phyloP scores from a whole-genome alignment of 2,888 invertebrate genomes.

The Spilarctia lutea region DNA sequence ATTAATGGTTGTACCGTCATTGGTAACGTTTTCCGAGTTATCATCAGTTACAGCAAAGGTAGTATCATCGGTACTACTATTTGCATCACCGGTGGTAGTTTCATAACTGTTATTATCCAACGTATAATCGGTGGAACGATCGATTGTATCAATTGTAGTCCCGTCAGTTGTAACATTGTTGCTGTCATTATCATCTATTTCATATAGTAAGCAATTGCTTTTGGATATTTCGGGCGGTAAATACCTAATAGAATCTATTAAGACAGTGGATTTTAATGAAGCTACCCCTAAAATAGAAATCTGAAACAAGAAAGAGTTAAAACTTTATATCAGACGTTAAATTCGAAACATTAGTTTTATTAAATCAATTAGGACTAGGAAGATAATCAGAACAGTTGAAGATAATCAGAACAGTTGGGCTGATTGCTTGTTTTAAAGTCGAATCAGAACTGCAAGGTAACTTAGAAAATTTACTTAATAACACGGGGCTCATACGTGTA shows the following conservation, averaged over 20 bases:
- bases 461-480: not conserved
- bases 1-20: not conserved
- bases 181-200: not conserved
- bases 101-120: not conserved
- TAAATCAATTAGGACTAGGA: not conserved
- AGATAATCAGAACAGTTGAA: not conserved
- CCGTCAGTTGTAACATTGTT: not conserved
- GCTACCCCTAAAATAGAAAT: not conserved
- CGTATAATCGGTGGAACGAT: not conserved
- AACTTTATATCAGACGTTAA: not conserved
- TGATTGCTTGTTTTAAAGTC: not conserved
- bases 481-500: no score
- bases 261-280: not conserved
- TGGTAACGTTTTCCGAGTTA: not conserved
- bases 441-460: not conserved
- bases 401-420: not conserved
- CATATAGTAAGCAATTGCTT: conserved; percentile 1
- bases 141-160: not conserved
- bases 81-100: not conserved
- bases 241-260: conserved; percentile 12
- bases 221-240: not conserved
- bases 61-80: not conserved
- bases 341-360: not conserved
- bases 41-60: not conserved
- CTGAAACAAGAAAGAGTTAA: not conserved